Base-by-base conservation (phyloP, 2,797 vertebrate genomes). In the Neopelma chrysocephalum region DNA sequence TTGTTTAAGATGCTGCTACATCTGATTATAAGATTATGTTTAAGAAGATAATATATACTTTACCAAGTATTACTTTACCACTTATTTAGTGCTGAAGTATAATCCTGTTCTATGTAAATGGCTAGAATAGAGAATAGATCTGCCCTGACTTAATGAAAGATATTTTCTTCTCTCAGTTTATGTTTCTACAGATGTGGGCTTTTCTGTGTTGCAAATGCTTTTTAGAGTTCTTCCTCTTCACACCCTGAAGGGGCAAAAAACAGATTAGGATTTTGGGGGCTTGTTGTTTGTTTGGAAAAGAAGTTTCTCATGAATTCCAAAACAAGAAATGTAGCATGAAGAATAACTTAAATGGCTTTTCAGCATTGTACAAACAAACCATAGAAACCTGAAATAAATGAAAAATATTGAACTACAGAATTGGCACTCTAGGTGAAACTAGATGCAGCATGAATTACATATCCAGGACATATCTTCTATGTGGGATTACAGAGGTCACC, bases 21-120 rank as follows among this genome's bases (percentile, higher is more conserved):
- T 97, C 95, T 96, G 94, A 97, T 96, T 96, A 96, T 94, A 92
- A 96, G 96, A 96, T 97, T 97, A 96, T 83, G 32, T 77, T 96
- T 97, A 96, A 96, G 95, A 94, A 96, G 95, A 95, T 97, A 96
- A 96, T 96, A 87, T 89, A 94, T 92, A 90, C 81, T 96, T 95
- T 96, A 77, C 57, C 64, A 89, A 93, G 77, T 79, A 88, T 92
- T 96, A 89, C 64, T 96, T 96, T 93, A 89, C 53, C 75, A 95
- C 40, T 95, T 92, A 93, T 87, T 93, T 95, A 90, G 31, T 84
- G 58, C 38, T 91, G 73, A 87, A 92, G 70, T 87, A 93, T 94
- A 97, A 96, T 96, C 94, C 92, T 79, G 56, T 80, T 94, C 84
- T 93, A 83, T 92, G 90, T 91, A 96, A 96, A 96, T 73, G 40